Evolutionary conservation across 2,113 vertebrate species (phyloP), one percentile per base, ranked within the genome.

Genomic region (Triplophysa rosa): DNA sequence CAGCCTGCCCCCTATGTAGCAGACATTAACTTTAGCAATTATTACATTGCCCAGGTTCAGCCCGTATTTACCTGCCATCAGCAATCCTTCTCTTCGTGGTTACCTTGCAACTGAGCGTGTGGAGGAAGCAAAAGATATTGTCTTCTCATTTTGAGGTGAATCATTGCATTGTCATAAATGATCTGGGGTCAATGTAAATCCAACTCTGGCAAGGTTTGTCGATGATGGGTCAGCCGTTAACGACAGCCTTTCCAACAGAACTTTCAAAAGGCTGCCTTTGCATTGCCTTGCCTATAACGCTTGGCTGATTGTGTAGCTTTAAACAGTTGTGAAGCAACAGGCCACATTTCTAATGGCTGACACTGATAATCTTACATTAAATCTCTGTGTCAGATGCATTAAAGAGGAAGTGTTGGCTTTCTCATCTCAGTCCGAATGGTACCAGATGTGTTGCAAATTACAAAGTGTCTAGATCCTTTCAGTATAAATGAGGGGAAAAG

Each of bases 11-110:
- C 98, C 1, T 99, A 99, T 29, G 97, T 99, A 89, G 94, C 97
- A 86, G 97, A 99, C 87, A 95, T 94, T 87, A 99, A 99, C 92
- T 99, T 99, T 91, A 99, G 94, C 92, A 99, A 98, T 94, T 99
- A 99, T 88, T 99, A 98, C 84, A 96, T 99, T 84, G 97, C 98
- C 29, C 98, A 98, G 92, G 96, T 99, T 73, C 98, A 99, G 93
- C 97, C 97, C 8, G 91, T 99, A 85, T 98, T 99, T 84, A 93
- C 96, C 6, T 99, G 97, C 91, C 96, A 98, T 91, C 97, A 97
- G 85, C 95, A 95, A 83, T 94, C 95, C 0, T 99, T 96, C 89
- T 98, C 96, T 1, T 97, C 96, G 89, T 99, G 98, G 98, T 91
- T 99, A 88, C 98, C 96, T 78, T 99, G 98, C 91, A 98, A 98